These are phyloP conservation scores for Osmerus eperlanus DNA, from an alignment of 2,113 vertebrate genomes.

Conservation along the genomic window DNA sequence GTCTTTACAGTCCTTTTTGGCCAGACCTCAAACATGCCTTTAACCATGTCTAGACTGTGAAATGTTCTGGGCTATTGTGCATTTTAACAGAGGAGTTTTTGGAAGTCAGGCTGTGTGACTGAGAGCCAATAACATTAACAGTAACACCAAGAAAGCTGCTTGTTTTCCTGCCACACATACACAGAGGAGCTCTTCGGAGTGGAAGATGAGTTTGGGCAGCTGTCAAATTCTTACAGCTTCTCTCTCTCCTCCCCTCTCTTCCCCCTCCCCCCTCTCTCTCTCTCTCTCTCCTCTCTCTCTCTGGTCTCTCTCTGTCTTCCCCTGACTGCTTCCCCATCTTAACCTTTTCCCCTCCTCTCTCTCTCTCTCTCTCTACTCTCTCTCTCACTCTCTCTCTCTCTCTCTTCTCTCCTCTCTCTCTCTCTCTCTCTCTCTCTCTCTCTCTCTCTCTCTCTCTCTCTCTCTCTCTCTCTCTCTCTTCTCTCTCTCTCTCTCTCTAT, in stretches of 20 bases:
- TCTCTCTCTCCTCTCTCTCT: not conserved
- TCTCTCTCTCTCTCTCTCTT: not conserved
- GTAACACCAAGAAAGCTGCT: constrained; percentile 36
- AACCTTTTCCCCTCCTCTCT: not conserved
- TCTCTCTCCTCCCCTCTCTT: not conserved
- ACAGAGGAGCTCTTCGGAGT: constrained; percentile 34
- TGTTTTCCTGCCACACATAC: constrained; percentile 62
- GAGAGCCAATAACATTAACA: constrained; percentile 52
- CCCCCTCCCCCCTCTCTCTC: constrained; percentile 21
- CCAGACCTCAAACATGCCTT: constrained; percentile 61
- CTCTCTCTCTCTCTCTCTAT: constrained; percentile 23
- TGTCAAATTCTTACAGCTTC: constrained; percentile 10
- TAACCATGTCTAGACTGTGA: constrained; percentile 66
- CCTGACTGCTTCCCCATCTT: constrained; percentile 17
- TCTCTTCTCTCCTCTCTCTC: constrained; percentile 12
- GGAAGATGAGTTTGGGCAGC: constrained; percentile 67
- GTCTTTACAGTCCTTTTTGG: constrained; percentile 63
- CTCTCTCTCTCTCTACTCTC: constrained; percentile 21
- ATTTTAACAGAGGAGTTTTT: constrained; percentile 41
- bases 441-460: constrained; percentile 17
- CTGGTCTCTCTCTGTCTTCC: constrained; percentile 26
- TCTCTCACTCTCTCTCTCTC: not conserved
- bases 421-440: not conserved
- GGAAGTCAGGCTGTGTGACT: constrained; percentile 63
- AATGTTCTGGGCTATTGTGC: constrained; percentile 43